Evolutionary conservation across 2,888 invertebrate species (phyloP).

Genomic region (Dinocampus coccinellae): DNA sequence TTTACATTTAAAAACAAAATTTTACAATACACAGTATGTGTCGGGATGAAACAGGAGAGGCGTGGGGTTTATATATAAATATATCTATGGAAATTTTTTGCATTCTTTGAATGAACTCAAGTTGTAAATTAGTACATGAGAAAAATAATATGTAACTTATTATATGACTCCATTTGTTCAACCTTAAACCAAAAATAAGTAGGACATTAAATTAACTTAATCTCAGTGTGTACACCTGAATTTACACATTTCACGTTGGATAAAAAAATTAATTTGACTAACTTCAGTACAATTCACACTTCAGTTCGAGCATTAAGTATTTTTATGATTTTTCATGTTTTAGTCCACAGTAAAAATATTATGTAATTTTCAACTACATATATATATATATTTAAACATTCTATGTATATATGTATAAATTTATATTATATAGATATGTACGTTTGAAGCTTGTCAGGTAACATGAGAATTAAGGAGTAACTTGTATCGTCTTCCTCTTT

Average conservation of each 20-base stretch:
- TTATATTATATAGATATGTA: neutral
- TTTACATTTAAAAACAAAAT: too few species aligned
- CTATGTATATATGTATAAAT: neutral
- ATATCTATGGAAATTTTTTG: too few species aligned
- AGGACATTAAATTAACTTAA: neutral
- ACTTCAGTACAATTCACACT: neutral
- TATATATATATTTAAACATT: neutral
- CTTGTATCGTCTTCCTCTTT: too few species aligned
- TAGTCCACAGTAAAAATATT: neutral
- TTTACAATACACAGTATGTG: too few species aligned
- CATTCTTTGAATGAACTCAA: too few species aligned
- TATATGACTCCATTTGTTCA: neutral
- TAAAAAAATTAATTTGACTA: neutral
- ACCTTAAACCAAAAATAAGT: conserved; percentile 1
- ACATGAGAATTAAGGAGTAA: neutral
- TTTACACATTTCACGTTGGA: neutral
- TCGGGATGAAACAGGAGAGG: too few species aligned
- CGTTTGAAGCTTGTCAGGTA: neutral
- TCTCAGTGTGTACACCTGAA: neutral
- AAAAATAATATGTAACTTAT: too few species aligned
- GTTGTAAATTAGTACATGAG: too few species aligned
- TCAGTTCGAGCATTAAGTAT: conserved; percentile 1
- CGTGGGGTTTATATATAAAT: too few species aligned
- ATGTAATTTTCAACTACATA: neutral
- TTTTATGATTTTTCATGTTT: neutral